Evolutionary conservation across 1,140 invertebrate species (phyloP).

Genomic region (Drosophila bifasciata): DNA sequence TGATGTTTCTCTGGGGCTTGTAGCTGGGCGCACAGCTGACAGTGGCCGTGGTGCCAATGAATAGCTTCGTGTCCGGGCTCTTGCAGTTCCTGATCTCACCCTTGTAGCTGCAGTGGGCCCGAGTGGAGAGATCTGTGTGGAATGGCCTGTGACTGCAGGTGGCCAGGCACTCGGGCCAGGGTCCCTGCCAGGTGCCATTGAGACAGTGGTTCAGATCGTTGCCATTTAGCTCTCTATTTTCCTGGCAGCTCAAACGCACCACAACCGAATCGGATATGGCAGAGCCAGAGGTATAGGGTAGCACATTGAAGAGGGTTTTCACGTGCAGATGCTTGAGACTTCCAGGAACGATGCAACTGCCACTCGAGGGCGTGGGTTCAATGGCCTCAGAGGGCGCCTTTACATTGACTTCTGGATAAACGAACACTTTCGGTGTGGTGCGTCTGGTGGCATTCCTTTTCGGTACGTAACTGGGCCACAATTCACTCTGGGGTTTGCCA

Average conservation of each 20-base stretch:
- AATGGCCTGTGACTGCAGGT: background rate
- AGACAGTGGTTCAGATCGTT: constrained; percentile 19
- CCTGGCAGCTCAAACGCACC: constrained; percentile 3
- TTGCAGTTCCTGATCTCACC: constrained; percentile 15
- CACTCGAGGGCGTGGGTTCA: background rate
- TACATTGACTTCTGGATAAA: background rate
- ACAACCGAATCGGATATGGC: constrained; percentile 5
- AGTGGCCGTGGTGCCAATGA: constrained; percentile 1
- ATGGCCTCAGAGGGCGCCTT: too few species aligned
- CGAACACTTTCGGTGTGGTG: background rate
- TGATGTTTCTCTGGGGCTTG: background rate
- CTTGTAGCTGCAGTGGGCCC: constrained; percentile 2
- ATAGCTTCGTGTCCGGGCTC: background rate
- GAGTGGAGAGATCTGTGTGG: constrained; percentile 10
- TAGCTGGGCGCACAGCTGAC: constrained; percentile 34
- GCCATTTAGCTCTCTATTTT: background rate
- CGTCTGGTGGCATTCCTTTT: background rate
- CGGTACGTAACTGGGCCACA: too few species aligned
- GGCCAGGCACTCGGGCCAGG: constrained; percentile 12
- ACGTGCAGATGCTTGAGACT: background rate
- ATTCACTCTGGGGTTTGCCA: background rate
- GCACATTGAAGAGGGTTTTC: constrained; percentile 3
- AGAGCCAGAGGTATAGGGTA: background rate
- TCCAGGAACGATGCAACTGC: constrained; percentile 10
- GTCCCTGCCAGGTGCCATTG: constrained; percentile 24